A percentile compares a stretch with the other conserved stretches of the same genome.
These are phyloP conservation scores for Papilio gigon DNA, from an alignment of 2,888 invertebrate species.

Conservation along the genomic window DNA sequence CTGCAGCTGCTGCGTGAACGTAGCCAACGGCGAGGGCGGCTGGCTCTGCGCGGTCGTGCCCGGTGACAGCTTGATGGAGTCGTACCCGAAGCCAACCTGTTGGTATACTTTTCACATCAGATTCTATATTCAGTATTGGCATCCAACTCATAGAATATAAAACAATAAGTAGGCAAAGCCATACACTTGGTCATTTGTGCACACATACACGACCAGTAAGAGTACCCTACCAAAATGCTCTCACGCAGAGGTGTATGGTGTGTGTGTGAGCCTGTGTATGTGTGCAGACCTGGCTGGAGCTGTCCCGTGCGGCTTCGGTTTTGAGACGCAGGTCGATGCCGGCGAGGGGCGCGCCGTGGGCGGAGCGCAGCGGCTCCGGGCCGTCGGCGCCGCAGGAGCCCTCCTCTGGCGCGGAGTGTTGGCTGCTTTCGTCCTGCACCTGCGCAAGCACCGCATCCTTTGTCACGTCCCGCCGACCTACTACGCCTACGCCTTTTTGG, in stretches of 20 bases:
- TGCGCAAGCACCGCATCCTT: conserved; percentile 74
- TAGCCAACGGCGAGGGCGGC: conserved; percentile 66
- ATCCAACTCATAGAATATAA: background rate
- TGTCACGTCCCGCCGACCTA: conserved; percentile 6
- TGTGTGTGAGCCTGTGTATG: background rate
- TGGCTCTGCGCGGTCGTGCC: conserved; percentile 63
- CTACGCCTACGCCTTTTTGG: background rate
- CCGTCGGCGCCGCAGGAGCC: conserved; percentile 62
- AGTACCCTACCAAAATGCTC: background rate
- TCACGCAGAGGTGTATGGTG: background rate
- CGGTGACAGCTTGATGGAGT: conserved; percentile 82
- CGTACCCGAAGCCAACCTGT: conserved; percentile 71
- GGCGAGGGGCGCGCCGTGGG: conserved; percentile 65
- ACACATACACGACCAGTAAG: background rate
- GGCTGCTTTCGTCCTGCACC: conserved; percentile 87
- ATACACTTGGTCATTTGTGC: conserved; percentile 33
- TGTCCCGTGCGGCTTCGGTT: conserved; percentile 76
- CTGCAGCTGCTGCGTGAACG: conserved; percentile 76
- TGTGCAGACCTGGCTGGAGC: conserved; percentile 57
- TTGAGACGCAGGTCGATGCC: conserved; percentile 88
- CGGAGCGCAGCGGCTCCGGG: conserved; percentile 52
- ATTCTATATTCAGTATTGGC: background rate
- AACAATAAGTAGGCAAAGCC: background rate
- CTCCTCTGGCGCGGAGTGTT: conserved; percentile 81
- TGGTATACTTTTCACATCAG: background rate